These are phyloP conservation scores for Sceloporus undulatus DNA, from an alignment of 2,113 vertebrate genomes.

Conservation along the genomic window DNA sequence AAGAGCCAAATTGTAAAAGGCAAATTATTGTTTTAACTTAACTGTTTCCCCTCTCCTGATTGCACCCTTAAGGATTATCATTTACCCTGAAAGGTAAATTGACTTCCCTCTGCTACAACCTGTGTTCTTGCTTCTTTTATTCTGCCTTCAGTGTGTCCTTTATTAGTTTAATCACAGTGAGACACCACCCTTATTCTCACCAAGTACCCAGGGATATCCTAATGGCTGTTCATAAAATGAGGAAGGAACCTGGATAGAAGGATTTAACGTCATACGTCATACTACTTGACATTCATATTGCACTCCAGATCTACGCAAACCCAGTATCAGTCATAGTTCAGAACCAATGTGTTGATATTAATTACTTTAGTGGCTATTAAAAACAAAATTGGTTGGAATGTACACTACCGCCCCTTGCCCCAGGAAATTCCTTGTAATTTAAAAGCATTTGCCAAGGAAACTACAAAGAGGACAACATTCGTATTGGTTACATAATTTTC, in stretches of 20 bases:
- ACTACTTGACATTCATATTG: not conserved
- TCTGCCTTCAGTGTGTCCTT: slow-evolving; percentile 6
- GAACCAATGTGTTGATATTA: too few species aligned
- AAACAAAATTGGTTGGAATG: too few species aligned
- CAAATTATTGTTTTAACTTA: slow-evolving; percentile 67
- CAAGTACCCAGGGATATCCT: not conserved
- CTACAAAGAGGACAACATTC: too few species aligned
- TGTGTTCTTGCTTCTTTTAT: not conserved
- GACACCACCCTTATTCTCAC: not conserved
- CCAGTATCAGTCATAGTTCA: not conserved
- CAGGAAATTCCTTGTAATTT: too few species aligned
- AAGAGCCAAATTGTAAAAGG: slow-evolving; percentile 59
- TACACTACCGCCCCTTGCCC: too few species aligned
- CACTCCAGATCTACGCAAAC: not conserved
- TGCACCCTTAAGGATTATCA: slow-evolving; percentile 45
- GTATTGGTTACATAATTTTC: too few species aligned
- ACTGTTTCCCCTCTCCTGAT: slow-evolving; percentile 57
- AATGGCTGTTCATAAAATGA: not conserved
- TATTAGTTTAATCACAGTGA: slow-evolving; percentile 3
- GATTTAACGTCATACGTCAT: not conserved
- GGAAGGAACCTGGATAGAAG: not conserved
- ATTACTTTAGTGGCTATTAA: too few species aligned
- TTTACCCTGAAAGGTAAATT: slow-evolving; percentile 47
- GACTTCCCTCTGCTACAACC: slow-evolving; percentile 12
- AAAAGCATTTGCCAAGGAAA: too few species aligned